These are phyloP conservation scores for Drosophila truncata DNA, from an alignment of 1,140 invertebrate species.

Conservation along the genomic window DNA sequence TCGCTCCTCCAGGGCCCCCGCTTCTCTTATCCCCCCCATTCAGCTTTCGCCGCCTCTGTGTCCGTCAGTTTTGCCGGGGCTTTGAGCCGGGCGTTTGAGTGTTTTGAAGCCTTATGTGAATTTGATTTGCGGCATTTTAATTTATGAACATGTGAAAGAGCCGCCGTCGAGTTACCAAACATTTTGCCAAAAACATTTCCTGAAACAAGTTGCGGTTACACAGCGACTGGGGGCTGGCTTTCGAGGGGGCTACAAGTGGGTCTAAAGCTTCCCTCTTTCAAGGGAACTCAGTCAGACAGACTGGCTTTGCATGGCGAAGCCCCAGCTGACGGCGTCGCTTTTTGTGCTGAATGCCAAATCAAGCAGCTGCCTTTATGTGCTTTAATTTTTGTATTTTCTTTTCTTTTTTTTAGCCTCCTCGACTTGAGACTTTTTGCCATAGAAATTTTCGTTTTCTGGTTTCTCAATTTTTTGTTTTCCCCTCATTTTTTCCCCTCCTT, in stretches of 20 bases:
- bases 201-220: conserved; percentile 52
- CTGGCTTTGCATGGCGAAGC: conserved; percentile 39
- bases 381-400: conserved; percentile 43
- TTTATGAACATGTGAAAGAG: conserved; percentile 75
- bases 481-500: conserved; percentile 10
- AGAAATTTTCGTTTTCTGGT: conserved; percentile 51
- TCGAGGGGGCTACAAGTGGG: conserved; percentile 5
- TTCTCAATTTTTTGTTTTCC: conserved; percentile 42
- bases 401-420: conserved; percentile 27
- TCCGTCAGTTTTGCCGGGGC: conserved; percentile 24
- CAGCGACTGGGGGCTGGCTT: background rate
- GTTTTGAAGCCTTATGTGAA: conserved; percentile 78
- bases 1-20: background rate
- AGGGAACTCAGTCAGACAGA: conserved; percentile 17
- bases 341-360: conserved; percentile 78
- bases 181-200: conserved; percentile 70
- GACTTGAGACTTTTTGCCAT: conserved; percentile 42
- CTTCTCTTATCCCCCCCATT: background rate
- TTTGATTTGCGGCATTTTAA: conserved; percentile 84
- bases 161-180: conserved; percentile 71
- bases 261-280: conserved; percentile 20
- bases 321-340: conserved; percentile 66
- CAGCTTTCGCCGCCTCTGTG: conserved; percentile 15
- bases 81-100: conserved; percentile 53
- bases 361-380: conserved; percentile 67